Conservation (phyloP, 1,140 invertebrate species). For the Druon quercuslanigerum region DNA sequence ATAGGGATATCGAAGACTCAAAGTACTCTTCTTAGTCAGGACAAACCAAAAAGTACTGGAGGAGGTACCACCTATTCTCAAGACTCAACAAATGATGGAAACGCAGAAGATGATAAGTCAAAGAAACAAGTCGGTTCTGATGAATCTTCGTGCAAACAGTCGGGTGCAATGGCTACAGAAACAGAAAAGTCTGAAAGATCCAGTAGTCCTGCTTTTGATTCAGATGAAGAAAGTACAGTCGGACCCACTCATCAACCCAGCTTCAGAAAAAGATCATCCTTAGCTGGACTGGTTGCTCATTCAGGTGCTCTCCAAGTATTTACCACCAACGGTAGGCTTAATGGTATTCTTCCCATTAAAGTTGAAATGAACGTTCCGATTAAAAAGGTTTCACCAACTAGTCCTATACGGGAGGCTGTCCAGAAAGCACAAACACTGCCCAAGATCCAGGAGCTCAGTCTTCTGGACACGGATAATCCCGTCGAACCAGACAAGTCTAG, state of each 20-base stretch:
- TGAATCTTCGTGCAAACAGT: constrained; percentile 52
- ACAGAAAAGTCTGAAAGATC: constrained; percentile 89
- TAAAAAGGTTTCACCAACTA: constrained; percentile 54
- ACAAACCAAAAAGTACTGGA: constrained; percentile 77
- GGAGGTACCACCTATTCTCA: constrained; percentile 47
- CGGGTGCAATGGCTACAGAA: constrained; percentile 48
- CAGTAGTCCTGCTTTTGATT: constrained; percentile 96
- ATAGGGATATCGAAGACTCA: constrained; percentile 89
- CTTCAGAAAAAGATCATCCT: constrained; percentile 77
- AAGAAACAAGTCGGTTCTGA: constrained; percentile 67
- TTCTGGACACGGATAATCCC: constrained; percentile 79
- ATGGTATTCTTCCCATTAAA: constrained; percentile 77
- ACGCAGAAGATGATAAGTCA: constrained; percentile 72
- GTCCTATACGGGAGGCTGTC: constrained; percentile 61
- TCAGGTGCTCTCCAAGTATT: constrained; percentile 77
- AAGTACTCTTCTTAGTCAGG: constrained; percentile 82
- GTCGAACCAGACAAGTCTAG: constrained; percentile 66
- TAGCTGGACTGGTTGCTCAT: constrained; percentile 80
- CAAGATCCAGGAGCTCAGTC: constrained; percentile 81
- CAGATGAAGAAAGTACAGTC: constrained; percentile 89
- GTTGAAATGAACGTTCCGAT: constrained; percentile 54
- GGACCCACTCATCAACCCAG: constrained; percentile 66
- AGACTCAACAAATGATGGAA: constrained; percentile 35
- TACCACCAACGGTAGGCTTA: constrained; percentile 77
- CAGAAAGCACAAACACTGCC: constrained; percentile 78